phyloP scores from a whole-genome alignment of 2,888 invertebrate genomes.

The Stenolophus ochropezus region DNA sequence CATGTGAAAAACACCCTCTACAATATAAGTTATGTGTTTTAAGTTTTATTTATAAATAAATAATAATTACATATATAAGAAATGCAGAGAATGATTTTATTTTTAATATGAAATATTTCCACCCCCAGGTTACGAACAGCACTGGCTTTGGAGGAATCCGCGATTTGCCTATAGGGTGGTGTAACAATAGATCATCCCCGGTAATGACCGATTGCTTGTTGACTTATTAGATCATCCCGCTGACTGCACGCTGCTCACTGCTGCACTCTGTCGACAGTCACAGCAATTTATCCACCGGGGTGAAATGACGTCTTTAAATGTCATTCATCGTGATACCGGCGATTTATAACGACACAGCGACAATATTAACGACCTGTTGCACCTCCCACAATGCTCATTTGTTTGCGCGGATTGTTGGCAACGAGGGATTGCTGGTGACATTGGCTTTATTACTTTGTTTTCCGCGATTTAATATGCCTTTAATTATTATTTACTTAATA shows the following conservation, averaged over 20 bases:
- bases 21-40: too few relatives aligned
- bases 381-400: constrained; percentile 17
- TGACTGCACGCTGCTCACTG: background rate
- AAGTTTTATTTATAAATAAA: too few relatives aligned
- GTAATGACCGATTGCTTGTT: constrained; percentile 71
- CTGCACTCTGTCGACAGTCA: constrained; percentile 32
- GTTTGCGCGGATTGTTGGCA: constrained; percentile 21
- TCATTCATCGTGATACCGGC: constrained; percentile 52
- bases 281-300: constrained; percentile 26
- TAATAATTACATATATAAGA: too few relatives aligned
- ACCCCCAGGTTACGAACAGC: background rate
- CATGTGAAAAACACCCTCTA: too few relatives aligned
- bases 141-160: constrained; percentile 1
- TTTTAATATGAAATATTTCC: background rate
- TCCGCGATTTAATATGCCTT: background rate
- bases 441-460: background rate
- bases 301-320: constrained; percentile 54
- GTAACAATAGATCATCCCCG: constrained; percentile 55
- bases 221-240: constrained; percentile 71
- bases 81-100: background rate
- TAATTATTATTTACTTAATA: background rate
- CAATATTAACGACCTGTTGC: constrained; percentile 66
- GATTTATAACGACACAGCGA: constrained; percentile 61
- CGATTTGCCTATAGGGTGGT: constrained; percentile 29
- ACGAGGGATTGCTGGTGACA: background rate